Percentiles rank a stretch among this genome's conserved stretches.
These are phyloP conservation scores for Ciconia boyciana DNA, from an alignment of 2,113 vertebrate genomes.

Conservation along the genomic window DNA sequence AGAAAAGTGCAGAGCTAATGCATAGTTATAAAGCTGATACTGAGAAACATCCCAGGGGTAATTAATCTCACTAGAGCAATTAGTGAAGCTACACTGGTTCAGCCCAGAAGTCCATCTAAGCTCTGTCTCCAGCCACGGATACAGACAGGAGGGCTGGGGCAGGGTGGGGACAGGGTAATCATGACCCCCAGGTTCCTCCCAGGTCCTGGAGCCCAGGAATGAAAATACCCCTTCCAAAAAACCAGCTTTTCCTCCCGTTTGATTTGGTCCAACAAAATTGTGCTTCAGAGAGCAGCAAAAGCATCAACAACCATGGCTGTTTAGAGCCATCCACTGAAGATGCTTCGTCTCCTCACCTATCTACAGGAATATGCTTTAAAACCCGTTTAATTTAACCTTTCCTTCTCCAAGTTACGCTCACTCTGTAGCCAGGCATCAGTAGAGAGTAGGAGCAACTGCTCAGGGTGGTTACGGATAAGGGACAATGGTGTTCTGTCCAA, in stretches of 20 bases:
- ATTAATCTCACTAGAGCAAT: not conserved
- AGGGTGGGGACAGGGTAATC: not conserved
- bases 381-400: not conserved
- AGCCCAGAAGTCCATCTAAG: not conserved
- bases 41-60: not conserved
- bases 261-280: slow-evolving; percentile 39
- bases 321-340: not conserved
- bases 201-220: not conserved
- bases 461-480: not conserved
- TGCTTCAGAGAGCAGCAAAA: slow-evolving; percentile 31
- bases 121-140: not conserved
- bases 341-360: not conserved
- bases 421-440: not conserved
- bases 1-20: not conserved
- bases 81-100: not conserved
- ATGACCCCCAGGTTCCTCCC: not conserved
- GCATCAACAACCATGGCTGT: not conserved
- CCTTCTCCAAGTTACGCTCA: not conserved
- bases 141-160: not conserved
- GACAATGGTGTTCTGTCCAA: not conserved
- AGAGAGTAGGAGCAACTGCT: not conserved
- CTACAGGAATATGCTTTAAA: not conserved
- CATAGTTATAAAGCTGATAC: not conserved
- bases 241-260: rapidly evolving
- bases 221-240: not conserved